These are phyloP conservation scores for Actinia equina DNA, from an alignment of 64 coral and sea anemone genomes.

Conservation along the genomic window DNA sequence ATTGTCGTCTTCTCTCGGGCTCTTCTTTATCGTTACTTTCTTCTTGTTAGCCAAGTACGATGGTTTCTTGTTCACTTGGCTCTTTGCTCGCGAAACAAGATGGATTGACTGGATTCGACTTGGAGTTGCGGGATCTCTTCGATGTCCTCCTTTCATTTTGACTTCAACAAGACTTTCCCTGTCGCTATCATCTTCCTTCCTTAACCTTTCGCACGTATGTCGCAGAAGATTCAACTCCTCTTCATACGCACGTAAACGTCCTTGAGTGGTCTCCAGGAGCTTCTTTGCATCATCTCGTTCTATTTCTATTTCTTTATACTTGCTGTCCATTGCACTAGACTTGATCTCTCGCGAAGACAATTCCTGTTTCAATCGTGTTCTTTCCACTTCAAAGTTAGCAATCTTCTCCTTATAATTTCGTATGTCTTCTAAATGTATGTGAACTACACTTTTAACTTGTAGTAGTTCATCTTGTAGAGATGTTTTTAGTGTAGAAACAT, in stretches of 20 bases:
- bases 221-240: background rate
- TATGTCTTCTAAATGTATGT: slow-evolving; percentile 6
- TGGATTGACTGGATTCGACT: slow-evolving; percentile 24
- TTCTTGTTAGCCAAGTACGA: background rate
- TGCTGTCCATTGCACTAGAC: background rate
- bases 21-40: slow-evolving; percentile 10
- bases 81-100: slow-evolving; percentile 1
- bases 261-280: slow-evolving; percentile 1
- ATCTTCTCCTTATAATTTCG: slow-evolving; percentile 20
- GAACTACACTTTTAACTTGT: background rate
- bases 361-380: background rate
- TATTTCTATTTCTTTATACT: slow-evolving; percentile 21
- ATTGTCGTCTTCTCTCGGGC: background rate
- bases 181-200: background rate
- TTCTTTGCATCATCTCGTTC: slow-evolving; percentile 14
- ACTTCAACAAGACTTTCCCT: slow-evolving; percentile 27
- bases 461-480: slow-evolving; percentile 12
- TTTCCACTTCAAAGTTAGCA: background rate
- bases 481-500: background rate
- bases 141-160: background rate
- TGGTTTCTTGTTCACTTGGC: background rate
- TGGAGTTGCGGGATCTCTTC: background rate
- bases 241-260: background rate
- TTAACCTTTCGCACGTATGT: background rate
- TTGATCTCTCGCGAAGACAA: background rate